These are phyloP conservation scores for Hemiscyllium ocellatum DNA, from an alignment of 2,113 vertebrate species.

Conservation along the genomic window DNA sequence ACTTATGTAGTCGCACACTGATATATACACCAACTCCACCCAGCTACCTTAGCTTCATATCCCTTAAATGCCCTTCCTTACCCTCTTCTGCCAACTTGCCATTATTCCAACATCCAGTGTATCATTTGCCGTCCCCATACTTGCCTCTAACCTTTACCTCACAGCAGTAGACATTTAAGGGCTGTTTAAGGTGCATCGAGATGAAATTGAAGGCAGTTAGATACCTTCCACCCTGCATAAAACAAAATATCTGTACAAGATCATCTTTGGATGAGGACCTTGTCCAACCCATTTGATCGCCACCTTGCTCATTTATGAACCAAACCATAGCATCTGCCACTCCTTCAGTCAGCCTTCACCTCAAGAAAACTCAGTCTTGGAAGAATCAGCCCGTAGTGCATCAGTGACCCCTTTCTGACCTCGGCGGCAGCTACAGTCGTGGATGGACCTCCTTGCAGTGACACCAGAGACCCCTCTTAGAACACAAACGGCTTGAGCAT, in stretches of 20 bases:
- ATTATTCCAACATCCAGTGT: neutral
- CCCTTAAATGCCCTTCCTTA: neutral
- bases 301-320: neutral
- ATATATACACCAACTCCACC: neutral
- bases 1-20: neutral
- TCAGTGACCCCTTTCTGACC: neutral
- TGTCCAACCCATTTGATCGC: neutral
- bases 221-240: neutral
- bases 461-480: neutral
- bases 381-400: neutral
- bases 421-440: neutral
- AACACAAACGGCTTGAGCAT: neutral
- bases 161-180: neutral
- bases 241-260: neutral
- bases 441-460: neutral
- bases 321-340: neutral
- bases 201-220: neutral
- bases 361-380: neutral
- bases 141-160: neutral
- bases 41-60: neutral
- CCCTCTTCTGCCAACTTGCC: neutral
- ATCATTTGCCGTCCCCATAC: neutral
- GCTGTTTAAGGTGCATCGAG: no score
- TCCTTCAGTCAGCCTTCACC: neutral
- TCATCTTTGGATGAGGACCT: neutral